A percentile compares a stretch with the other conserved stretches of the same genome.
These are phyloP conservation scores for Lasioglossum pauxillum DNA, from an alignment of 2,888 invertebrate genomes.

Conservation along the genomic window DNA sequence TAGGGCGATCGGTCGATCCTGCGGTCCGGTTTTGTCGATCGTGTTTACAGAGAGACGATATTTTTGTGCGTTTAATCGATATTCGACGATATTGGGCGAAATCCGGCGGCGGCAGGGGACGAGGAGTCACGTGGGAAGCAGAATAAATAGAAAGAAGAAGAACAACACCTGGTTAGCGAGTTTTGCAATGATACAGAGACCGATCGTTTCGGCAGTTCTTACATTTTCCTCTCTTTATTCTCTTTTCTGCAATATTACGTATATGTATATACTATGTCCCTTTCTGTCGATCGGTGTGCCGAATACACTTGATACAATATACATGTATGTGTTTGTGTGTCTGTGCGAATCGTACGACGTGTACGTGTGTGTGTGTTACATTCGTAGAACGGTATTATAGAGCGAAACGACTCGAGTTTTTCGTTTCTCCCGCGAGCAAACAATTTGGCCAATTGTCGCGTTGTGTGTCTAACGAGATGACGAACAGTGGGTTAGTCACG, in stretches of 20 bases:
- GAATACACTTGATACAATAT: conserved; percentile 7
- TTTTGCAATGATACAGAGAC: conserved; percentile 32
- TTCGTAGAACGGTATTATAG: not conserved
- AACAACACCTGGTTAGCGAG: conserved; percentile 78
- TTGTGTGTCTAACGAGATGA: conserved; percentile 80
- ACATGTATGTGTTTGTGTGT: not conserved
- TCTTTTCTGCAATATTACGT: not conserved
- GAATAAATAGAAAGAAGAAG: conserved; percentile 79
- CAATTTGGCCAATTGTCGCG: conserved; percentile 78
- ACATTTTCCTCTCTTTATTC: conserved; percentile 1
- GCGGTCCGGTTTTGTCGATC: conserved; percentile 51
- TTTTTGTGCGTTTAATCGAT: conserved; percentile 49
- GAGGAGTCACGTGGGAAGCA: conserved; percentile 77
- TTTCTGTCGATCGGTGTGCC: not conserved
- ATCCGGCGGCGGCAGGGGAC: conserved; percentile 71
- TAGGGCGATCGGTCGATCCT: conserved; percentile 73
- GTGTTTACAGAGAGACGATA: conserved; percentile 46
- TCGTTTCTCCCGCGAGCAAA: conserved; percentile 19
- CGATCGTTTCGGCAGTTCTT: conserved; percentile 18
- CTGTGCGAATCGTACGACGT: not conserved
- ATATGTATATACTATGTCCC: not conserved
- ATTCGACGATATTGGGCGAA: conserved; percentile 54
- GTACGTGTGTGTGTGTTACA: not conserved
- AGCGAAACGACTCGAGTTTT: conserved; percentile 10
- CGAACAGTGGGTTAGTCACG: conserved; percentile 60